Evolutionary conservation across 2,113 vertebrate species (phyloP), one percentile per base, ranked within the genome.

Genomic region (Calyptommatus sinebrachiatus): DNA sequence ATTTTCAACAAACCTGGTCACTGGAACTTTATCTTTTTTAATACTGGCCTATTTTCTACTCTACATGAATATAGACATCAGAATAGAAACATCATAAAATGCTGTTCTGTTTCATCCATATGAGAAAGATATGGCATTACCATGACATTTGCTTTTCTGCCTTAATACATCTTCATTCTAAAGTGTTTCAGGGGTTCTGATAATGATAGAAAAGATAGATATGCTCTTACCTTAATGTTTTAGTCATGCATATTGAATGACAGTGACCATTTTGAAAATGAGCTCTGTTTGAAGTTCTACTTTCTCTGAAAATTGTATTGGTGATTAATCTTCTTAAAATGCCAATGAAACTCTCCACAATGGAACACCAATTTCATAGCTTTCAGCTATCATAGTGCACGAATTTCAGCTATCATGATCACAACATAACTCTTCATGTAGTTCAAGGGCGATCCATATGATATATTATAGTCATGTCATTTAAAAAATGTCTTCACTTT

Each of bases 281-380:
- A 35, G 22, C 18, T 73, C 50, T 3, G 45, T 60, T 69, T 45
- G 60, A 78, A 84, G 26, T 68, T 63, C 41, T 28, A 76, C 79
- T 29, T 28, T 88, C 12, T 18, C 1, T 6, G 16, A 7, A 76
- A 85, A 84, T 35, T 79, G 22, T 88, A 92, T 75, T 81, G 89
- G 20, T 80, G 83, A 77, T 90, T 80, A 84, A 83, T 86, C 66
- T 7, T 48, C 9, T 81, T 79, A 84, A 86, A 89, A 69, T 8
- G 78, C 24, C 9, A 29, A 61, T 66, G 48, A 61, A 84, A 82
- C 79, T 80, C 78, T 74, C 21, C n/a, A 65, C 0, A 2, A 81
- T 81, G 76, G 67, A 74, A 16, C 73, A 84, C 88, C 87, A 79
- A 69, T 83, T 74, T 66, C 1, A 78, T 62, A 73, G 50, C 66